These are phyloP conservation scores for Malthinus flaveolus DNA, from an alignment of 2,888 invertebrate species.

Conservation along the genomic window DNA sequence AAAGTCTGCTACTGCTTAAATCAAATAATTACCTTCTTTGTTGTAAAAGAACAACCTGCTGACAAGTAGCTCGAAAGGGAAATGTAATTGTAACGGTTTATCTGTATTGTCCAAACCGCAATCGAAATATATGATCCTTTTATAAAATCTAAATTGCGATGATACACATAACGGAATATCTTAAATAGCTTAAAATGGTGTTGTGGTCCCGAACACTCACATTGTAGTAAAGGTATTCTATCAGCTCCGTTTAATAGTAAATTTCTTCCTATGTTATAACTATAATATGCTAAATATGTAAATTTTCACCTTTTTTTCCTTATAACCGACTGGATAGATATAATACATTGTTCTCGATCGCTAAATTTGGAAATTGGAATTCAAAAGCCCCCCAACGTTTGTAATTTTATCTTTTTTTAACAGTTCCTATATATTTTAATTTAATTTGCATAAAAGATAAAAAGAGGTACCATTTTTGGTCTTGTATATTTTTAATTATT, in stretches of 20 bases:
- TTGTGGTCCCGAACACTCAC: slow-evolving; percentile 6
- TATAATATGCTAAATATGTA: background rate
- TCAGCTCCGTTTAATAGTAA: slow-evolving; percentile 1
- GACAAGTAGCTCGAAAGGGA: slow-evolving; percentile 25
- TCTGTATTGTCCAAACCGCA: slow-evolving; percentile 9
- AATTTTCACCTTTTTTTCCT: background rate
- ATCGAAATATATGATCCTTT: slow-evolving; percentile 14
- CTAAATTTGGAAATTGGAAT: background rate
- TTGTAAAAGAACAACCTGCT: slow-evolving; percentile 9
- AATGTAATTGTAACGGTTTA: slow-evolving; percentile 17
- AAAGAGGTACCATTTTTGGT: too few species aligned
- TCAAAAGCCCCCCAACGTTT: background rate
- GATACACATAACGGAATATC: slow-evolving; percentile 17
- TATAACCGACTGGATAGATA: background rate
- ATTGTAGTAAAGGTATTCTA: background rate
- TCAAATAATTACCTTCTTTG: slow-evolving; percentile 23
- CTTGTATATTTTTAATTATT: too few species aligned
- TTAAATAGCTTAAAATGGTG: slow-evolving; percentile 12
- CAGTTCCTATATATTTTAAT: background rate
- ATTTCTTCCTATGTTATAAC: background rate
- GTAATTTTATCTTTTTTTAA: background rate
- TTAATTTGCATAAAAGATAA: too few species aligned
- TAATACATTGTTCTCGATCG: background rate
- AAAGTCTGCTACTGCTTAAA: slow-evolving; percentile 15
- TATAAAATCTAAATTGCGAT: slow-evolving; percentile 16